These are phyloP conservation scores for Macropus fuliginosus DNA, from an alignment of 2,797 vertebrate species.

Conservation along the genomic window DNA sequence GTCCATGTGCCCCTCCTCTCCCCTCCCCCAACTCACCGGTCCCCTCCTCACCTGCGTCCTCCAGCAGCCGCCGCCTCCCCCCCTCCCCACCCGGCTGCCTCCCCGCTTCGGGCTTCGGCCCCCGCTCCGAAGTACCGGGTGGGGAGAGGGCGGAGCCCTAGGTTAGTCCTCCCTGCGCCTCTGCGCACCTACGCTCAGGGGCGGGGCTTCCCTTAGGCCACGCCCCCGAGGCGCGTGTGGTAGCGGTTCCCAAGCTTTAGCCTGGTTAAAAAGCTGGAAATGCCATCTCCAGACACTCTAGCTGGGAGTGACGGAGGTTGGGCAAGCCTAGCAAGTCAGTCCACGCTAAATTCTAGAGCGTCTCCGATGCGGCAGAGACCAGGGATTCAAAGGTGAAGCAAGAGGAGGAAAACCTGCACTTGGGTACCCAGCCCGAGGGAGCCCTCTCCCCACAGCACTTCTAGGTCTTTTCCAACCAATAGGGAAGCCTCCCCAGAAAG, in stretches of 20 bases:
- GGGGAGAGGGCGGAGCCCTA: slow-evolving; percentile 30
- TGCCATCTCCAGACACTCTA: accelerated
- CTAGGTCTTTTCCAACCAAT: not conserved
- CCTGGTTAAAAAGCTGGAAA: not conserved
- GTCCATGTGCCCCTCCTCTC: not conserved
- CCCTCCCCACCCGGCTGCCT: not conserved
- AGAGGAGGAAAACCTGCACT: not conserved
- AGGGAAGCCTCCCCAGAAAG: not conserved
- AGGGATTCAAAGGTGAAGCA: not conserved
- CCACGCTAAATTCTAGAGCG: not conserved
- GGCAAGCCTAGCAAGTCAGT: not conserved
- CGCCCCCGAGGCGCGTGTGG: slow-evolving; percentile 24
- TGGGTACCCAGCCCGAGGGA: not conserved
- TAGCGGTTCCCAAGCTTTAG: not conserved
- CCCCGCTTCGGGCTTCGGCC: slow-evolving; percentile 28
- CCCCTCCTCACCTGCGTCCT: slow-evolving; percentile 65
- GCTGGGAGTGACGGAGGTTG: not conserved
- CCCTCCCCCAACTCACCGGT: not conserved
- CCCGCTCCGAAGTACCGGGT: slow-evolving; percentile 55
- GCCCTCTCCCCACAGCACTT: no score
- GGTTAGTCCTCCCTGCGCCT: slow-evolving; percentile 57
- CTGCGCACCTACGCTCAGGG: slow-evolving; percentile 68
- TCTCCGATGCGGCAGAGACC: not conserved
- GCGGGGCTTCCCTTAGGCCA: slow-evolving; percentile 38
- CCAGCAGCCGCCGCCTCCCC: not conserved